phyloP scores from a whole-genome alignment of 2,113 vertebrate genomes.

The Misgurnus mizolepis region DNA sequence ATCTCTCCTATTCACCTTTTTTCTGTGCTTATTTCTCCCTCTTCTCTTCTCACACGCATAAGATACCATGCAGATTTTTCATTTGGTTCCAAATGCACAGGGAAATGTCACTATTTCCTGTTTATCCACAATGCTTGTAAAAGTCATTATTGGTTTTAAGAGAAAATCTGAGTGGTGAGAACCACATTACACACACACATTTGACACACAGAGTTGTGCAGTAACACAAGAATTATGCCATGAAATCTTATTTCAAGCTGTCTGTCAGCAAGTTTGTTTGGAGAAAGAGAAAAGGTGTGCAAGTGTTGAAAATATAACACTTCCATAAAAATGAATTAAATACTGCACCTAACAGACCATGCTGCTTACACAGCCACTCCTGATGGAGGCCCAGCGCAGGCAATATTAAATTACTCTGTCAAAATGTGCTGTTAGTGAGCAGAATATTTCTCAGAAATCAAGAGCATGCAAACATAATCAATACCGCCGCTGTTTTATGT shows the following conservation, averaged over 20 bases:
- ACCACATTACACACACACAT: not conserved
- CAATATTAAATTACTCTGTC: slow-evolving; percentile 43
- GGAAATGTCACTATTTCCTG: not conserved
- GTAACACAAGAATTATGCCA: slow-evolving; percentile 3
- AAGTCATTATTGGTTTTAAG: not conserved
- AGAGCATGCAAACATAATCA: slow-evolving; percentile 29
- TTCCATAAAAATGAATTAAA: slow-evolving; percentile 45
- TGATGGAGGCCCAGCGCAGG: not conserved
- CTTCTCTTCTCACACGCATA: not conserved
- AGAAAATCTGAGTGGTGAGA: not conserved
- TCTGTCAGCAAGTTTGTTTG: not conserved
- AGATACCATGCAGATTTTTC: not conserved
- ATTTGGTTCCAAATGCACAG: not conserved
- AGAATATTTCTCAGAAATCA: slow-evolving; percentile 46
- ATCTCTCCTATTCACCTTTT: not conserved
- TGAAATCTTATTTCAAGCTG: slow-evolving; percentile 19
- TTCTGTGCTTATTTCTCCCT: not conserved
- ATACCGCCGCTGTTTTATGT: slow-evolving; percentile 1
- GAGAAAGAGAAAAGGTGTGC: slow-evolving; percentile 9
- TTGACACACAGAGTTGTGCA: not conserved
- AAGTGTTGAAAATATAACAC: slow-evolving; percentile 6
- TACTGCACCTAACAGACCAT: slow-evolving; percentile 25
- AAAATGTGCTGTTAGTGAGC: slow-evolving; percentile 42
- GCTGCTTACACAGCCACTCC: slow-evolving; percentile 22
- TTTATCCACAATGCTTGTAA: not conserved